Percentiles rank a stretch among this genome's conserved stretches.
These are phyloP conservation scores for Thinocorus orbignyianus DNA, from an alignment of 2,113 vertebrate genomes.

Conservation along the genomic window DNA sequence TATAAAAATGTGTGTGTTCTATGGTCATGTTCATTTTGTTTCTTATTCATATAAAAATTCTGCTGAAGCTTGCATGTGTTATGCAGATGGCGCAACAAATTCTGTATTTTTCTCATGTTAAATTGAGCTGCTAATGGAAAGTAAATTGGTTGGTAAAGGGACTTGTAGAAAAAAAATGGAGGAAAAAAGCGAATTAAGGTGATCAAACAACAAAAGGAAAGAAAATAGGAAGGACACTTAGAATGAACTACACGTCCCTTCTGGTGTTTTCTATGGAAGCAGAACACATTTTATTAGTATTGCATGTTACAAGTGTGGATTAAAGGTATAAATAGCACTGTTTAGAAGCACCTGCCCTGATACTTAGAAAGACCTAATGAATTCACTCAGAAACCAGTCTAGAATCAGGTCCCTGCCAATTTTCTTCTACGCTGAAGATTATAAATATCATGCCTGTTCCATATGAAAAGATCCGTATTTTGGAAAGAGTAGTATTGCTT, in stretches of 20 bases:
- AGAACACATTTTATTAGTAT: not conserved
- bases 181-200: not conserved
- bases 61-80: not conserved
- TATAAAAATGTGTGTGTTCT: not conserved
- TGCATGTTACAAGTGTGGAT: not conserved
- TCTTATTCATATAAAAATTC: not conserved
- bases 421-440: not conserved
- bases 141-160: not conserved
- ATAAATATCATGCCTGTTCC: not conserved
- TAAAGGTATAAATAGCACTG: not conserved
- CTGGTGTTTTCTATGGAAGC: not conserved
- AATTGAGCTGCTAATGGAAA: not conserved
- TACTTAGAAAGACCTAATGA: not conserved
- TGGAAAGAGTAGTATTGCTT: not conserved
- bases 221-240: not conserved
- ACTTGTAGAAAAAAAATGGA: fast-evolving
- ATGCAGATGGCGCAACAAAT: not conserved
- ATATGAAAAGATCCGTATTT: not conserved
- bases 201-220: not conserved
- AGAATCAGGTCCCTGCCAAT: not conserved
- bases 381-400: not conserved
- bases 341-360: not conserved
- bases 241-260: fast-evolving
- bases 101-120: not conserved
- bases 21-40: fast-evolving